Evolutionary conservation across 2,113 vertebrate species (phyloP), one percentile per base, ranked within the genome.

Genomic region (Hipposideros armiger): DNA sequence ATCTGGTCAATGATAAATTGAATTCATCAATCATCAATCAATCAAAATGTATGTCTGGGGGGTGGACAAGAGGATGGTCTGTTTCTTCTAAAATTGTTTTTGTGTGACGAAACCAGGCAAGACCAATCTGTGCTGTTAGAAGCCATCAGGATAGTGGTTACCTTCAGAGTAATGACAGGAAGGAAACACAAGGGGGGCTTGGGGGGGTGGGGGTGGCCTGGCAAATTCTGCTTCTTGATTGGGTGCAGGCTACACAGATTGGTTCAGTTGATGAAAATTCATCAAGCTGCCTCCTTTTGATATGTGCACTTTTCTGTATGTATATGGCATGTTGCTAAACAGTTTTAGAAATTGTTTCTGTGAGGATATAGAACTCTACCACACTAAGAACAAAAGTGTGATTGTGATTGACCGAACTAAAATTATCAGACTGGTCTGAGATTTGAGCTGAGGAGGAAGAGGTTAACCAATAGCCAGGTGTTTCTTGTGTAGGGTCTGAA

Each of bases 381-480:
- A 67, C 45, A 52, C 67, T 36, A 77, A 87, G 20, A 85, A 77
- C 84, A 87, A 52, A 70, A 24, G 17, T 30, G 6, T 56, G 60
- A 66, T 69, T 84, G 67, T 84, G 52, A 90, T 92, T 42, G 95
- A 73, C n/a, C 54, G 56, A 76, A 86, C n/a, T 76, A 67, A 93
- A 92, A 91, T 77, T n/a, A 82, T 74, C 42, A 19, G 45, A 13
- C 45, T 24, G 6, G 32, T 88, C 91, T 97, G 86, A 96, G 88
- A 97, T 95, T 97, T 95, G 67, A 94, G 42, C 62, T 64, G 50
- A 52, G 69, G 42, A 91, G 84, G 94, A 97, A 93, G 83, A 96
- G 58, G 73, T 95, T 96, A 95, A 97, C 70, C 87, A 62, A 32
- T 2, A 82, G 73, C 76, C 93, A 96, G 93, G 47, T 97, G 96